Evolutionary conservation across 2,797 vertebrate genomes (phyloP).

Genomic region (Liasis olivaceus): DNA sequence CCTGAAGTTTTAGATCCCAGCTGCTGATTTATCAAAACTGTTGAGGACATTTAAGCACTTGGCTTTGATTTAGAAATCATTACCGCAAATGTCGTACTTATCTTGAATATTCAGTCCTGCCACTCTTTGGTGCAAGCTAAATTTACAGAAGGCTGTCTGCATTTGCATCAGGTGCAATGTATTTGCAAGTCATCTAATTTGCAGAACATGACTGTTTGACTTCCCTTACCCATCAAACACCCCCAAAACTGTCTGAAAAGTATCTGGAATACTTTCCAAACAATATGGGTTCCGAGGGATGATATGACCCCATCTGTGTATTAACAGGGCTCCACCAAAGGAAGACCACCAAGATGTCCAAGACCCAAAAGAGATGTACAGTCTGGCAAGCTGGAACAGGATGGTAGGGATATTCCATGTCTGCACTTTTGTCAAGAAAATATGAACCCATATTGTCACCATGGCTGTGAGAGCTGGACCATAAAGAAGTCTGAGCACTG

Average conservation of each 20-base stretch:
- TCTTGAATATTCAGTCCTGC: constrained; percentile 34
- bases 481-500: no score
- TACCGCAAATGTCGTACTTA: constrained; percentile 40
- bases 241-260: background rate
- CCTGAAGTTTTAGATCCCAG: constrained; percentile 35
- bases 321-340: background rate
- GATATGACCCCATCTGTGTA: background rate
- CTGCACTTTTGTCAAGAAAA: background rate
- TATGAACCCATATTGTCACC: background rate
- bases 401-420: background rate
- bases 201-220: background rate
- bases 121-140: constrained; percentile 13
- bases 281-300: background rate
- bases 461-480: background rate
- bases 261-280: background rate
- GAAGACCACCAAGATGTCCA: background rate
- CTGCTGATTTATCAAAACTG: constrained; percentile 48
- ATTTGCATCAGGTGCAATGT: constrained; percentile 20
- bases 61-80: constrained; percentile 50
- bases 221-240: background rate
- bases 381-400: background rate
- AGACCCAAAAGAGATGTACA: background rate
- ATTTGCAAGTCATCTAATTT: constrained; percentile 32
- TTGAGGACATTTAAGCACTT: constrained; percentile 29
- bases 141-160: constrained; percentile 50